Evolutionary conservation across 2,797 vertebrate species (phyloP).

Genomic region (Myotis daubentonii): DNA sequence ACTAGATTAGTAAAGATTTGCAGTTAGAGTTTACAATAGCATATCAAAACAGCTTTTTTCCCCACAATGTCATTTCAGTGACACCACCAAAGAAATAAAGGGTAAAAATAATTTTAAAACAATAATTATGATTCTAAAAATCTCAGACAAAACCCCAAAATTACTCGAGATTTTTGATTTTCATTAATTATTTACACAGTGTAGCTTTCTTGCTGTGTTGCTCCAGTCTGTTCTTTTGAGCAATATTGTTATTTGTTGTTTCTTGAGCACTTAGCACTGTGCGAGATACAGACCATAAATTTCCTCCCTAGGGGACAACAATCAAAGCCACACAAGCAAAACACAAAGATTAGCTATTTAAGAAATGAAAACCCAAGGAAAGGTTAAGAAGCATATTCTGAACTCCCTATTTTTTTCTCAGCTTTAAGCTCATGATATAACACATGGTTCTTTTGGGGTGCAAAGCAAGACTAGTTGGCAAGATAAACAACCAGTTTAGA

Average conservation of each 20-base stretch:
- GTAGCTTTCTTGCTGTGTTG: slow-evolving; percentile 52
- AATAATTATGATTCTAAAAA: slow-evolving; percentile 51
- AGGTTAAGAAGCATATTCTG: slow-evolving; percentile 5
- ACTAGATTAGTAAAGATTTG: slow-evolving; percentile 69
- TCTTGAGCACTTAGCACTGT: slow-evolving; percentile 41
- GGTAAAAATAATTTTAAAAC: slow-evolving; percentile 42
- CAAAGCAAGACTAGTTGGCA: background rate
- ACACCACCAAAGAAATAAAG: slow-evolving; percentile 50
- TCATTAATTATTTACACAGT: slow-evolving; percentile 67
- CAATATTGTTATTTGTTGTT: slow-evolving; percentile 64
- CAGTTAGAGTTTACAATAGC: slow-evolving; percentile 58
- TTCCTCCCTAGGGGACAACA: slow-evolving; percentile 32
- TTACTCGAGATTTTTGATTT: slow-evolving; percentile 43
- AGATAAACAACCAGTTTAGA: background rate
- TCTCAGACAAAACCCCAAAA: slow-evolving; percentile 33
- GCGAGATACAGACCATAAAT: slow-evolving; percentile 52
- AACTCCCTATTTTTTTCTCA: slow-evolving; percentile 11
- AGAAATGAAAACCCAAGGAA: slow-evolving; percentile 53
- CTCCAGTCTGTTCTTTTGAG: slow-evolving; percentile 48
- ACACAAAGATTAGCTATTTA: slow-evolving; percentile 53
- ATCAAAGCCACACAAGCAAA: slow-evolving; percentile 55
- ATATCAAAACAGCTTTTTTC: slow-evolving; percentile 49
- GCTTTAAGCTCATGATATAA: background rate
- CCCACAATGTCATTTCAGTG: slow-evolving; percentile 37
- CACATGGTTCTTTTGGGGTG: background rate